Percentiles rank a stretch among this genome's conserved stretches.
These are phyloP conservation scores for Esox niger DNA, from an alignment of 2,113 vertebrate species.

Conservation along the genomic window DNA sequence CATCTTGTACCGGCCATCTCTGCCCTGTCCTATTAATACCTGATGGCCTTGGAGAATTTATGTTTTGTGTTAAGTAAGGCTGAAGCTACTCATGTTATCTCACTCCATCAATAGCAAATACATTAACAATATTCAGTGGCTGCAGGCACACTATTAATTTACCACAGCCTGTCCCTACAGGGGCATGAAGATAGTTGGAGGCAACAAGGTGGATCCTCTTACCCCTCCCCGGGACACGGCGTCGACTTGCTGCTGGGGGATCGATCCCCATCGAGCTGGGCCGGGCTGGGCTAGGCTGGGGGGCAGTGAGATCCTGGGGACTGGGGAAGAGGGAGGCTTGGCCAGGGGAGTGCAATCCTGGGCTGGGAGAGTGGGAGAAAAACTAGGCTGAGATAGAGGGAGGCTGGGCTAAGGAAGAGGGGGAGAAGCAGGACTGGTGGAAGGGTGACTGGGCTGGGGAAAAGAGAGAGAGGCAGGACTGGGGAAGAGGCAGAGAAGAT, in stretches of 20 bases:
- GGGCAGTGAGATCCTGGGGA: no score
- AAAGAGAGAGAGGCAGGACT: no score
- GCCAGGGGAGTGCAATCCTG: no score
- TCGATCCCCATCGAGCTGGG: conserved; percentile 80
- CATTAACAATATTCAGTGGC: conserved; percentile 86
- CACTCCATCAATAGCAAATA: conserved; percentile 82
- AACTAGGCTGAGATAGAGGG: conserved; percentile 33
- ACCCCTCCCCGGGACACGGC: conserved; percentile 77
- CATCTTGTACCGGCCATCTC: no score
- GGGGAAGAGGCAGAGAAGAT: no score
- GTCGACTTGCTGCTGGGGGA: conserved; percentile 74
- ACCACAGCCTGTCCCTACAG: conserved; percentile 79
- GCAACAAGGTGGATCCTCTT: conserved; percentile 81
- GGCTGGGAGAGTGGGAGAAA: no score
- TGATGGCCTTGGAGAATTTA: conserved; percentile 76
- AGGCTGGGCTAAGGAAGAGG: conserved; percentile 33
- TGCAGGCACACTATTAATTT: conserved; percentile 87
- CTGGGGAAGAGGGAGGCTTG: no score
- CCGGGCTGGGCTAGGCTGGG: no score
- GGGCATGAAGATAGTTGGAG: conserved; percentile 79
- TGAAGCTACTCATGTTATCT: conserved; percentile 85
- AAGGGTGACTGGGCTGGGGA: no score
- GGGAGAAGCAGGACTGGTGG: not conserved
- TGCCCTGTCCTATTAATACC: conserved; percentile 43
- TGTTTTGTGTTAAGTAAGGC: conserved; percentile 86